Percentiles rank a stretch among this genome's conserved stretches.
These are phyloP conservation scores for Ips nitidus DNA, from an alignment of 1,140 invertebrate species.

Conservation along the genomic window DNA sequence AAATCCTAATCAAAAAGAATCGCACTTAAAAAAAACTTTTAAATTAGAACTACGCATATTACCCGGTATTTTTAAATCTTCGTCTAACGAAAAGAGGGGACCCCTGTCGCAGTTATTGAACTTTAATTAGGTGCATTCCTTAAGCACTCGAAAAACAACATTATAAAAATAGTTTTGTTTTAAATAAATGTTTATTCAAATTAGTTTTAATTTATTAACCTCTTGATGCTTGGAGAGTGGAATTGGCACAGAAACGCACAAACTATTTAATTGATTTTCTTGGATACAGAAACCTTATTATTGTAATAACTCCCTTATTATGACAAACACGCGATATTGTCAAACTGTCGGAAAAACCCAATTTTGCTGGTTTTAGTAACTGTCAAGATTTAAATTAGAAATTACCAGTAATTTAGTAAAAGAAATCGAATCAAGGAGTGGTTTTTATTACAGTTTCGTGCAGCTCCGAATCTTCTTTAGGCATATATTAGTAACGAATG, in stretches of 20 bases:
- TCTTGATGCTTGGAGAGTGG: no score
- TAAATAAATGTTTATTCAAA: not conserved
- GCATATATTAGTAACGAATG: conserved; percentile 24
- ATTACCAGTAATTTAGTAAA: conserved; percentile 27
- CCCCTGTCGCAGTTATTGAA: conserved; percentile 30
- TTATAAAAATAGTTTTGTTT: conserved; percentile 4
- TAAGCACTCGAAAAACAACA: not conserved
- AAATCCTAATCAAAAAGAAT: conserved; percentile 31
- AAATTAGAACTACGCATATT: conserved; percentile 28
- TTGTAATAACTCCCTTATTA: conserved; percentile 20
- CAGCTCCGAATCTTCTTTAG: conserved; percentile 10
- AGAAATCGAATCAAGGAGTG: conserved; percentile 25
- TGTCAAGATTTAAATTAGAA: conserved; percentile 30
- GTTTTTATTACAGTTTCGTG: conserved; percentile 33
- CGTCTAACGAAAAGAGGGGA: conserved; percentile 18
- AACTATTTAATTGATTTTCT: no score
- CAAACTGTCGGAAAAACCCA: conserved; percentile 3
- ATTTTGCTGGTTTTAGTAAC: conserved; percentile 26
- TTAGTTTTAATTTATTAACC: not conserved
- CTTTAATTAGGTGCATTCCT: conserved; percentile 38
- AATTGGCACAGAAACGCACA: no score
- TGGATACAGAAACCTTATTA: not conserved
- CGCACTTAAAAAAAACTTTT: conserved; percentile 29
- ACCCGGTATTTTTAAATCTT: conserved; percentile 31
- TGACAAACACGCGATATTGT: not conserved